Evolutionary conservation across 2,888 invertebrate genomes (phyloP), one percentile per base, ranked within the genome.

Genomic region (Penaeus monodon): DNA sequence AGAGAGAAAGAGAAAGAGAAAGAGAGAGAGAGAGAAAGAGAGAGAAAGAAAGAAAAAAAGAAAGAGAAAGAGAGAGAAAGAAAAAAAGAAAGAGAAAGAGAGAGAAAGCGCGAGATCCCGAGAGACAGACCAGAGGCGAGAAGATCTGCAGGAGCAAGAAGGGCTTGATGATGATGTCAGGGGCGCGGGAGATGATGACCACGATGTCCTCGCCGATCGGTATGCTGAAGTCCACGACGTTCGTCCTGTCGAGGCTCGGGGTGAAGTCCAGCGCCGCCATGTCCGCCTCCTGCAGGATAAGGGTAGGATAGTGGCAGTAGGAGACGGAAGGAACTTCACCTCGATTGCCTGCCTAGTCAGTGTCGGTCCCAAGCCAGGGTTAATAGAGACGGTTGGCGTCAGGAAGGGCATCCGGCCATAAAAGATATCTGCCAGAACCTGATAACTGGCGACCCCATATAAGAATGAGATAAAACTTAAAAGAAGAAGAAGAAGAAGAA

Each of bases 101-200:
- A 27, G 27, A 27, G 73, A 70, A 27, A 29, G 73, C 27, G 73
- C 20, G 27, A 73, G 73, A 38, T 6, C 38, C 29, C 27, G 10
- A 20, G 29, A 38, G 33, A 17, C 33, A 33, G 20, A 85, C 80
- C 63, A 80, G 49, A 8, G 80, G 85, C 2, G 80, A 73, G 80
- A 68, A 85, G 64, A 85, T 85, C 80, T 85, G 85, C 22, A 80
- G 33, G 2, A 85, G 74, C 6, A 85, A 65, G 73, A 85, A 85
- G 49, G 80, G 85, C n/a, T 27, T 70, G 33, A 38, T 17, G 22
- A 80, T 29, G 63, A 64, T n/a, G 33, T 63, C 29, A 29, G 85
- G 85, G 0, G 85, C 85, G 24, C 64, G 29, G 44, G 85, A 73
- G 74, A 85, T 65, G 63, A 85, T 85, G 8, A 80, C 64, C 20